Conservation (phyloP, 2,797 vertebrate genomes). For the Chromobotia macracanthus region DNA sequence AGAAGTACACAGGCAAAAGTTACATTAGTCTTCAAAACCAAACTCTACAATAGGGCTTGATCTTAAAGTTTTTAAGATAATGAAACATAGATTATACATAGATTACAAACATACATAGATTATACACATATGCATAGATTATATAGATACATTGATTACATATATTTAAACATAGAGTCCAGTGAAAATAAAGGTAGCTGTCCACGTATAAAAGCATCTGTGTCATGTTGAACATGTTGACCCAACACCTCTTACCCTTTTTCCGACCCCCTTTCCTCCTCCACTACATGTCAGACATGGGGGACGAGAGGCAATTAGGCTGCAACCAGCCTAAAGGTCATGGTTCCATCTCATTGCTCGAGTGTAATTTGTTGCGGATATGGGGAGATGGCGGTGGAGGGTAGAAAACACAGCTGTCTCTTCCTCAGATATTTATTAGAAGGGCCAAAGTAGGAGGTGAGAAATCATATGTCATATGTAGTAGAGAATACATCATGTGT, state of each 20-base stretch:
- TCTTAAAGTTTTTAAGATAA: too few relatives aligned
- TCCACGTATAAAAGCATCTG: neutral
- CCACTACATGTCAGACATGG: neutral
- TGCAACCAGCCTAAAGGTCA: slow-evolving; percentile 20
- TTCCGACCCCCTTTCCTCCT: neutral
- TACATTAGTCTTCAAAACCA: too few relatives aligned
- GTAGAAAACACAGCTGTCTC: slow-evolving; percentile 13
- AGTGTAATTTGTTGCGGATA: slow-evolving; percentile 41
- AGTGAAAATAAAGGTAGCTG: neutral
- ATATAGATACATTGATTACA: neutral
- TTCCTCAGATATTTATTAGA: slow-evolving; percentile 45
- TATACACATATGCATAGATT: neutral
- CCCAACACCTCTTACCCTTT: neutral
- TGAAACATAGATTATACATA: too few relatives aligned
- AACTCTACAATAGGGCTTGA: too few relatives aligned
- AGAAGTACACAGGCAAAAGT: too few relatives aligned
- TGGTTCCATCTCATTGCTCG: slow-evolving; percentile 25
- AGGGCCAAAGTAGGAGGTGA: slow-evolving; percentile 2
- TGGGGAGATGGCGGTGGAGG: slow-evolving; percentile 14
- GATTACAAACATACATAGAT: too few relatives aligned
- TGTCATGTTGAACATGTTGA: slow-evolving; percentile 6
- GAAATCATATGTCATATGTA: slow-evolving; percentile 24
- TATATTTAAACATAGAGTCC: neutral
- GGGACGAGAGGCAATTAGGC: neutral
- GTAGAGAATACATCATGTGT: slow-evolving; percentile 29